Evolutionary conservation across 2,888 invertebrate species (phyloP), one percentile per base, ranked within the genome.

Genomic region (Agonopterix heracliana): DNA sequence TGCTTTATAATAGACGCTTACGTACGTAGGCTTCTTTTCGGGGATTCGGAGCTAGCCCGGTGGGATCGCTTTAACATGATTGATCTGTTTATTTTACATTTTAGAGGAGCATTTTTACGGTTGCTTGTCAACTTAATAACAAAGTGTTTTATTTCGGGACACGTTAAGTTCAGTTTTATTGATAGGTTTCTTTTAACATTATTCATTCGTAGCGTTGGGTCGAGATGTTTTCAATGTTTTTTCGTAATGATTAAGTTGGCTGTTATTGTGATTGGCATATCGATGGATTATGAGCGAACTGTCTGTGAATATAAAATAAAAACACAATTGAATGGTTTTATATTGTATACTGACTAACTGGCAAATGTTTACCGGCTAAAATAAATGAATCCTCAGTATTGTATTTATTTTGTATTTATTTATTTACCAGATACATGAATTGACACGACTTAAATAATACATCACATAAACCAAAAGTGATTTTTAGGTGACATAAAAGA

Each of bases 21-120:
- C 83, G 82, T 86, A 86, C 83, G 82, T 82, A 84, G 87, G 78
- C 83, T 85, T 85, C 88, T 87, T 88, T 85, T 84, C 86, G 85
- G 80, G 84, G 84, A 82, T 83, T 52, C 78, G 67, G 69, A 65
- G 69, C 74, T 79, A 78, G 79, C 84, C 84, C 85, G 82, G 85
- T 81, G 86, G 88, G 87, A 86, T 85, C 84, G 78, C 81, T 85
- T 83, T 80, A 84, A 83, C 83, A 87, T 88, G 88, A 88, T 88
- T 88, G 88, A 88, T 88, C 87, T 87, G 88, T 88, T 88, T 88
- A 87, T 88, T 88, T 88, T 84, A 87, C 86, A 88, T 87, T 88
- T 88, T 87, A 87, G 87, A 87, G 81, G 79, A 82, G 81, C 85
- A 85, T 87, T 88, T 87, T 87, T 88, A 88, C 87, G 88, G 86